phyloP scores from a whole-genome alignment of 2,888 invertebrate species.

The Mycalesis mineus region DNA sequence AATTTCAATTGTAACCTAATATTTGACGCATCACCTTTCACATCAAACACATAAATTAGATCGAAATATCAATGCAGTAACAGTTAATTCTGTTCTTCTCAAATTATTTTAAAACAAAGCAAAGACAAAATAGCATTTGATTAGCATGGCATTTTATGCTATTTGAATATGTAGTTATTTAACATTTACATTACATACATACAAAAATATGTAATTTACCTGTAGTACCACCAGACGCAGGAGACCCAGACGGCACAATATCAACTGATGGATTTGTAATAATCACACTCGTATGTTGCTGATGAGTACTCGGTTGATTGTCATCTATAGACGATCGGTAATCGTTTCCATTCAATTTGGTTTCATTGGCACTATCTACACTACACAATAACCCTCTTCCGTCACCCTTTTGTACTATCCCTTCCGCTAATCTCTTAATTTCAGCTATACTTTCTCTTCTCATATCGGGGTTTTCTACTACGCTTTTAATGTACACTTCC shows the following conservation, averaged over 20 bases:
- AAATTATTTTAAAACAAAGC: too few species aligned
- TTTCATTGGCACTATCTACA: slow-evolving; percentile 64
- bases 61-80: too few species aligned
- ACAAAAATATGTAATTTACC: slow-evolving; percentile 39
- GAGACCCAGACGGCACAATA: slow-evolving; percentile 70
- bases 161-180: too few species aligned
- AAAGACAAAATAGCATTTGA: too few species aligned
- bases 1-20: too few species aligned
- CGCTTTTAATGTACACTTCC: slow-evolving; percentile 61
- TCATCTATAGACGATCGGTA: slow-evolving; percentile 58
- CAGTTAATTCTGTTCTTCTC: too few species aligned
- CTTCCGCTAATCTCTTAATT: slow-evolving; percentile 69
- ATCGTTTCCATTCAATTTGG: slow-evolving; percentile 56
- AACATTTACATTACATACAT: too few species aligned
- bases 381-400: slow-evolving; percentile 66
- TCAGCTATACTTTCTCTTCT: slow-evolving; percentile 71
- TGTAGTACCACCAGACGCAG: slow-evolving; percentile 64
- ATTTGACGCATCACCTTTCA: too few species aligned
- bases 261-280: slow-evolving; percentile 85
- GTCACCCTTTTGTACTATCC: slow-evolving; percentile 72
- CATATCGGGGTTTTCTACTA: slow-evolving; percentile 69
- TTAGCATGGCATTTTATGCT: too few species aligned
- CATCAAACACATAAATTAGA: too few species aligned
- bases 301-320: slow-evolving; percentile 47
- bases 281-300: slow-evolving; percentile 81